Conservation (phyloP, 1,140 invertebrate genomes). For the Capitella teleta region DNA sequence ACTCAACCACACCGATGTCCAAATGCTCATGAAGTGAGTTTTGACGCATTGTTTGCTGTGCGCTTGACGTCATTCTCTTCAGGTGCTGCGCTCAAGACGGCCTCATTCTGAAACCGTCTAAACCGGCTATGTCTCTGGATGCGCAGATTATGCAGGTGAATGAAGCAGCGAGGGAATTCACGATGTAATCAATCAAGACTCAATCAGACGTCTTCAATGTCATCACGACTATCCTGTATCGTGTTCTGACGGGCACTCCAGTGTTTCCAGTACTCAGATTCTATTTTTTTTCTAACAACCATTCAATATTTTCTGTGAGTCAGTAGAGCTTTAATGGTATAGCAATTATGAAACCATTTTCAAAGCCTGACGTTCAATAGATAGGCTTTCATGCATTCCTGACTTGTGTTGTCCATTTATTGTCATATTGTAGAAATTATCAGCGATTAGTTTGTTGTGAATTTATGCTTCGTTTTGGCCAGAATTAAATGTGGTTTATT, state of each 20-base stretch:
- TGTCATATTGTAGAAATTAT: too few relatives aligned
- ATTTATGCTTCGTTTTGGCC: too few relatives aligned
- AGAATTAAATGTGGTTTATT: too few relatives aligned
- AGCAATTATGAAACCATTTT: too few relatives aligned
- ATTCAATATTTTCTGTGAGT: neutral
- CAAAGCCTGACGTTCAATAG: too few relatives aligned
- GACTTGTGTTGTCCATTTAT: too few relatives aligned
- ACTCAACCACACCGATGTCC: conserved; percentile 13
- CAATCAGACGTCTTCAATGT: neutral
- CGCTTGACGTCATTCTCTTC: too few relatives aligned
- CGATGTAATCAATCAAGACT: neutral
- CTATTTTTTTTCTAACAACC: neutral
- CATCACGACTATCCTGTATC: neutral
- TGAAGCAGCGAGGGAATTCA: neutral
- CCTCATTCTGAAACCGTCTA: conserved; percentile 12
- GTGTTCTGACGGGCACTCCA: too few relatives aligned
- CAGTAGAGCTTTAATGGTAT: neutral
- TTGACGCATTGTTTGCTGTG: neutral
- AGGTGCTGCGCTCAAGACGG: conserved; percentile 13
- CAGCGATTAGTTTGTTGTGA: too few relatives aligned
- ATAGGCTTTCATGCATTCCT: too few relatives aligned
- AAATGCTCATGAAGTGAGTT: conserved; percentile 16
- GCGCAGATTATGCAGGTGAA: conserved; percentile 10
- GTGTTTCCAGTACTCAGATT: neutral
- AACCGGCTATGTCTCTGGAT: conserved; percentile 11